Evolutionary conservation across 2,113 vertebrate genomes (phyloP), one percentile per base, ranked within the genome.

Genomic region (Onychostoma macrolepis): DNA sequence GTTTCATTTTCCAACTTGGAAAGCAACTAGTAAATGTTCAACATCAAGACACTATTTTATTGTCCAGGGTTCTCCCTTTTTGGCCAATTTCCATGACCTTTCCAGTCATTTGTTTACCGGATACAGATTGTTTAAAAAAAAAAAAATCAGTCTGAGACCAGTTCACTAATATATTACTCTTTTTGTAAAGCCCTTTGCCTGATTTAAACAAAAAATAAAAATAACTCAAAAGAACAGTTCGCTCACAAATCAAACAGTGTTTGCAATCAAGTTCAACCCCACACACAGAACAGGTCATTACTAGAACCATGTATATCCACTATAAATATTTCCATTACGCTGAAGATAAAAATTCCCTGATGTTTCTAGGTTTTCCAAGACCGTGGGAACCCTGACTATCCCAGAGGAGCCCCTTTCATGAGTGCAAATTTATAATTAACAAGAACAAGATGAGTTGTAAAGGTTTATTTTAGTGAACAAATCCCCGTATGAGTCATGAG

Each of bases 401-500:
- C 83, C 67, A 74, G 67, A 84, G 12, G 69, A 84, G 33, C 30
- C 38, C 21, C 63, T 15, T 58, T 58, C 69, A 72, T 58, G 50
- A 71, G 43, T 21, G 69, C 45, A 74, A 36, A 36, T 58, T 41
- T 74, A 26, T 74, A 74, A 84, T 58, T 74, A 84, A 84, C 33
- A 53, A 48, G 69, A 41, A 7, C 83, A 36, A 74, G 21, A 84
- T 15, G 45, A 19, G 33, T 56, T 56, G 69, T 26, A 74, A 84
- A 56, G 48, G 24, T 84, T 74, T 74, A 74, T 84, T 84, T 83
- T 38, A 58, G 30, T 41, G 48, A 84, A 38, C 13, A 28, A 84
- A 58, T 74, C 69, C 48, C 48, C 58, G 69, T 74, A 38, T 74
- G 48, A 41, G 15, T 45, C 8, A 53, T 26, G 13, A 56, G 71